Percentiles rank a stretch among this genome's conserved stretches.
Conservation (phyloP, 2,113 vertebrate genomes). For the Macheiramphus alcinus region DNA sequence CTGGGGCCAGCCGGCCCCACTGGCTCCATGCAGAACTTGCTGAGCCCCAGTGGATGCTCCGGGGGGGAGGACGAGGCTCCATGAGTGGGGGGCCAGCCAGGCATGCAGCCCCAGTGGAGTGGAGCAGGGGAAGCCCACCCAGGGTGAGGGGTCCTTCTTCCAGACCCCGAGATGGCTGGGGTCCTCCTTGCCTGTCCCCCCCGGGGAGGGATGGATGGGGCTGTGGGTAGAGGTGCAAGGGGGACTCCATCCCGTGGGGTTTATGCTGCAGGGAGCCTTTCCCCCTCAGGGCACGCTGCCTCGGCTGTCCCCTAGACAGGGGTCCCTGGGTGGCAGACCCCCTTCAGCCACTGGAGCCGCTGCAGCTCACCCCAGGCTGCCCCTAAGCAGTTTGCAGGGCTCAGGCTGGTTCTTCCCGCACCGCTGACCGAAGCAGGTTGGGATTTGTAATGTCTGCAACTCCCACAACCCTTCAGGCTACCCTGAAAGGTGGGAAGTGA, state of each 20-base stretch:
- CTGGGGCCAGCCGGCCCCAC: neutral
- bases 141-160: neutral
- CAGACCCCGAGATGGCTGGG: accelerated
- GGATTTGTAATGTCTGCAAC: neutral
- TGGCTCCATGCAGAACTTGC: neutral
- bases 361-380: neutral
- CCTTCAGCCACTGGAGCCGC: neutral
- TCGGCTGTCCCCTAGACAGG: neutral
- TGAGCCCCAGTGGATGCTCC: accelerated
- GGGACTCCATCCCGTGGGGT: neutral
- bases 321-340: neutral
- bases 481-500: neutral
- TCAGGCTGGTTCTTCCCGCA: neutral
- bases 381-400: neutral
- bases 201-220: neutral
- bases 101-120: accelerated
- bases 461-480: neutral
- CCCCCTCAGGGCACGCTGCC: neutral
- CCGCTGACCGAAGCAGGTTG: neutral
- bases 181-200: too few species aligned
- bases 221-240: neutral
- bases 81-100: accelerated
- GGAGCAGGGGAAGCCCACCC: neutral
- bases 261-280: neutral
- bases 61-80: neutral